phyloP scores from a whole-genome alignment of 1,140 invertebrate genomes.

The Apis dorsata region DNA sequence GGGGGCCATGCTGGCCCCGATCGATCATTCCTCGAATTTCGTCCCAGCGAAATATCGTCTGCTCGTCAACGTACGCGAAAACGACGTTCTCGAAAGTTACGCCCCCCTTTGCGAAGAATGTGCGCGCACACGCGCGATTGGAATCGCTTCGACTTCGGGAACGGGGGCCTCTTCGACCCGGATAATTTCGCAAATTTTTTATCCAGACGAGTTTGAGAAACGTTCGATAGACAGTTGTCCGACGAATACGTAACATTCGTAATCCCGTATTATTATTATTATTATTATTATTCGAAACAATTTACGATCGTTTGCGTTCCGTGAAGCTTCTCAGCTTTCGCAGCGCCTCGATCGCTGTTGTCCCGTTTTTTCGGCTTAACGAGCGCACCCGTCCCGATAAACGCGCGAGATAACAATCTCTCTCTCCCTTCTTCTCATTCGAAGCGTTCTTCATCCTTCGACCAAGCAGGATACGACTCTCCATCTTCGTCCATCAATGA shows the following conservation, averaged over 20 bases:
- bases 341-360: not conserved
- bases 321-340: not conserved
- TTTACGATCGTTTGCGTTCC: slow-evolving; percentile 11
- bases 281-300: not conserved
- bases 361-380: slow-evolving; percentile 59
- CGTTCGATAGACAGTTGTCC: not conserved
- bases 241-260: too few relatives aligned
- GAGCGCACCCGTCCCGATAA: slow-evolving; percentile 42
- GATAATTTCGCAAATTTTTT: too few relatives aligned
- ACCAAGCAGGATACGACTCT: slow-evolving; percentile 69
- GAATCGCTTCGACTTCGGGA: too few relatives aligned
- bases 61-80: too few relatives aligned
- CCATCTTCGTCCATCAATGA: slow-evolving; percentile 65
- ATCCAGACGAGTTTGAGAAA: too few relatives aligned
- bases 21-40: too few relatives aligned
- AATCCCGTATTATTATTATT: not conserved
- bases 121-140: too few relatives aligned
- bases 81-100: slow-evolving; percentile 20
- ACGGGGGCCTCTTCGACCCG: too few relatives aligned
- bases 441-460: slow-evolving; percentile 52
- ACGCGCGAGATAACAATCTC: slow-evolving; percentile 61
- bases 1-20: too few relatives aligned
- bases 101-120: not conserved
- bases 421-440: not conserved
- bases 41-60: too few relatives aligned